phyloP scores from a whole-genome alignment of 2,888 invertebrate genomes.

The Agapostemon virescens region DNA sequence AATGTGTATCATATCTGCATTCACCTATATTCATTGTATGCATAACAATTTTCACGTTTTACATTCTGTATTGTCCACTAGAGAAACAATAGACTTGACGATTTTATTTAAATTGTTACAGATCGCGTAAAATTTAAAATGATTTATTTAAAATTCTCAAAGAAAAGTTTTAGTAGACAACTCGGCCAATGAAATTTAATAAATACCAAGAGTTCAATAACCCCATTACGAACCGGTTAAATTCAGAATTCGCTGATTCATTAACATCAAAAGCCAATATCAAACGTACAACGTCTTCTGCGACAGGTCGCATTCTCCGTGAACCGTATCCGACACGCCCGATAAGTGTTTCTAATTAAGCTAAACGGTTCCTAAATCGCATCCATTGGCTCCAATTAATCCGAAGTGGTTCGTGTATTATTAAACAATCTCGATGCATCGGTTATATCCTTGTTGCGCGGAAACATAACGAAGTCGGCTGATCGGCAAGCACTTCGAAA shows the following conservation, averaged over 20 bases:
- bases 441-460: not conserved
- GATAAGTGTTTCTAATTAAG: not conserved
- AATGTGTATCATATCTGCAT: too few relatives aligned
- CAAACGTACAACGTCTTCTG: not conserved
- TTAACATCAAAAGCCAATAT: not conserved
- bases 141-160: too few relatives aligned
- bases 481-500: not conserved
- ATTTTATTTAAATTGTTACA: not conserved
- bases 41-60: too few relatives aligned
- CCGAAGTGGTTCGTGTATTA: not conserved
- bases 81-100: not conserved
- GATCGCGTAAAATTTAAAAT: too few relatives aligned
- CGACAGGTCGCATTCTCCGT: not conserved
- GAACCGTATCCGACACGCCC: not conserved
- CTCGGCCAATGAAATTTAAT: too few relatives aligned
- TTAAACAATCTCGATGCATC: not conserved
- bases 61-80: not conserved
- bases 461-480: not conserved
- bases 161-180: too few relatives aligned
- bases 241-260: not conserved
- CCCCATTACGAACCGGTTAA: too few relatives aligned
- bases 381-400: not conserved
- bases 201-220: too few relatives aligned
- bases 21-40: too few relatives aligned
- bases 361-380: not conserved